phyloP scores from a whole-genome alignment of 2,113 vertebrate genomes.

The Aspidoscelis tigris region DNA sequence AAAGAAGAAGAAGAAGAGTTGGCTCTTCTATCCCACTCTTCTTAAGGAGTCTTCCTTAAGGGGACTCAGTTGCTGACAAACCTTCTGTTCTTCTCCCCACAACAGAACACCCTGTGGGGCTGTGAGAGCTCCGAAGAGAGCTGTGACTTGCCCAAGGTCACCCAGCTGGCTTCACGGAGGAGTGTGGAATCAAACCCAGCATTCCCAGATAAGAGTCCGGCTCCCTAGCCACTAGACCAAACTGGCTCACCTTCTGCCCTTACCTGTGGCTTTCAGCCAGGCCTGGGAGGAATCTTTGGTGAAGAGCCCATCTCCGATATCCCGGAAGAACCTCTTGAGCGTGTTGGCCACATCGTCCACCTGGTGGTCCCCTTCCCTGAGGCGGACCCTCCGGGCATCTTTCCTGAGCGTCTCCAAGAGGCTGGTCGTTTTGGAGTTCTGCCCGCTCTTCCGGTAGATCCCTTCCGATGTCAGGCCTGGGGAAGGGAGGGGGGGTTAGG shows the following conservation, averaged over 20 bases:
- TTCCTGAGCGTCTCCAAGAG: slow-evolving; percentile 83
- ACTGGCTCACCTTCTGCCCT: neutral
- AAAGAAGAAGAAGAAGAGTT: too few relatives aligned
- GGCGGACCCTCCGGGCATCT: slow-evolving; percentile 84
- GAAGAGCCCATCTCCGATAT: slow-evolving; percentile 88
- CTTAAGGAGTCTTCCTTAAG: too few relatives aligned
- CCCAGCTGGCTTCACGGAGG: too few relatives aligned
- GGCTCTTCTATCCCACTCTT: too few relatives aligned
- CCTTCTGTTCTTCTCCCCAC: too few relatives aligned
- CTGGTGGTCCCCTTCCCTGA: slow-evolving; percentile 90
- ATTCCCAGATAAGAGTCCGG: too few relatives aligned
- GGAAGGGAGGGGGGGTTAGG: fast-evolving
- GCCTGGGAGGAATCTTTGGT: slow-evolving; percentile 62
- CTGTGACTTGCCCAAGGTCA: too few relatives aligned
- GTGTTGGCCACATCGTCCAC: slow-evolving; percentile 93
- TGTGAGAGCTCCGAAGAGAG: too few relatives aligned
- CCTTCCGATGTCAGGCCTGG: slow-evolving; percentile 90
- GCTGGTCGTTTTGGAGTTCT: slow-evolving; percentile 88
- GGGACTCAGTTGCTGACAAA: too few relatives aligned
- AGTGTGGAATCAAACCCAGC: too few relatives aligned
- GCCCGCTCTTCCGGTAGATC: slow-evolving; percentile 95
- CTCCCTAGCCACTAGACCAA: too few relatives aligned
- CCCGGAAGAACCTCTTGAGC: slow-evolving; percentile 94
- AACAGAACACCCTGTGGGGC: too few relatives aligned
- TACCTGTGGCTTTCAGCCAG: slow-evolving; percentile 87